Evolutionary conservation across 1,140 invertebrate species (phyloP).

Genomic region (Listronotus oregonensis): DNA sequence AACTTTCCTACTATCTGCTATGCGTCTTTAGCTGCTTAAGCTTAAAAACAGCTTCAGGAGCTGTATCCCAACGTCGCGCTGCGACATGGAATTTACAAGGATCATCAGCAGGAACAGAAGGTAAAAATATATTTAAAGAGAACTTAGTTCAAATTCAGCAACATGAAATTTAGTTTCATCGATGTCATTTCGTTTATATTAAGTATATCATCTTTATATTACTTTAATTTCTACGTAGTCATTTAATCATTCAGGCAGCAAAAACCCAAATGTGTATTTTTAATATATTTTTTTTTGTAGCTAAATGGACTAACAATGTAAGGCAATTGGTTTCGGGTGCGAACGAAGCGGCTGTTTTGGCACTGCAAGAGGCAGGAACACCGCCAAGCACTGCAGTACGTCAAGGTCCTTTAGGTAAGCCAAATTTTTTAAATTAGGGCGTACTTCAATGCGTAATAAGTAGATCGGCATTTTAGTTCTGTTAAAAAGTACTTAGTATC

Average conservation of each 20-base stretch:
- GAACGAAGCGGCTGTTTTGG: conserved; percentile 1
- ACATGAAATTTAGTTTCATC: too few relatives aligned
- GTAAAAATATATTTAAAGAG: background rate
- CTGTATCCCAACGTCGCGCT: conserved; percentile 1
- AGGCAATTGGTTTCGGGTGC: background rate
- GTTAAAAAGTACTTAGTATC: too few relatives aligned
- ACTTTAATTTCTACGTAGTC: too few relatives aligned
- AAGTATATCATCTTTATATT: too few relatives aligned
- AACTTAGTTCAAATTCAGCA: background rate
- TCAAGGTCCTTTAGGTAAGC: background rate
- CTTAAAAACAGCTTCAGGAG: background rate
- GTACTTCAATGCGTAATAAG: too few relatives aligned
- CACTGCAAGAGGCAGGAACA: conserved; percentile 3
- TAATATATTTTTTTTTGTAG: background rate
- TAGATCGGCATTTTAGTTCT: too few relatives aligned
- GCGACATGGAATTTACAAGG: conserved; percentile 8
- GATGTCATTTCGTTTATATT: too few relatives aligned
- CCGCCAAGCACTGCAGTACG: background rate
- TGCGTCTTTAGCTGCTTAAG: background rate
- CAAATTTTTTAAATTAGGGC: too few relatives aligned
- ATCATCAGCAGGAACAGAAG: conserved; percentile 3
- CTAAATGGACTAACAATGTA: conserved; percentile 7
- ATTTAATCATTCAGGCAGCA: too few relatives aligned
- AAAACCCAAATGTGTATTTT: too few relatives aligned
- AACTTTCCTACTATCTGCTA: background rate